These are phyloP conservation scores for Dascyllus trimaculatus DNA, from an alignment of 2,113 vertebrate genomes.

Conservation along the genomic window DNA sequence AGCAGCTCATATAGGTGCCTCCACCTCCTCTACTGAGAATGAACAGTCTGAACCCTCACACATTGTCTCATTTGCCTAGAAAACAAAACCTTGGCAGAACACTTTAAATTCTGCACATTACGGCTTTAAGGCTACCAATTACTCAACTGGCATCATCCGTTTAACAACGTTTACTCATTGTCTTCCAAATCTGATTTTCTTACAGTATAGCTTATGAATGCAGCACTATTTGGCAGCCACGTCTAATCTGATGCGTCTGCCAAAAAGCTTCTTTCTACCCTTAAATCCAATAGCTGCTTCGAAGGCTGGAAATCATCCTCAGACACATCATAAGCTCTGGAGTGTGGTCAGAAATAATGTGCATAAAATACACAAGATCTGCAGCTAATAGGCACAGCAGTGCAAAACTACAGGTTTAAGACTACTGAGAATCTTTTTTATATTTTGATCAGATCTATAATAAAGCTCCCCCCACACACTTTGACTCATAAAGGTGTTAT, in stretches of 20 bases:
- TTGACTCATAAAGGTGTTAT: background rate
- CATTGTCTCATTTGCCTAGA: too few species aligned
- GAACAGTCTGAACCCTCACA: too few species aligned
- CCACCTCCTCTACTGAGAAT: too few species aligned
- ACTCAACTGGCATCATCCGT: background rate
- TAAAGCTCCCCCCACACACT: background rate
- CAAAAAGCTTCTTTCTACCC: constrained; percentile 16
- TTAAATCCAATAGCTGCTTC: constrained; percentile 1
- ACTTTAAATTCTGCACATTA: too few species aligned
- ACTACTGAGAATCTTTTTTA: background rate
- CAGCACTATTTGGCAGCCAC: constrained; percentile 20
- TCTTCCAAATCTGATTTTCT: constrained; percentile 14
- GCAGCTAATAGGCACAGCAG: background rate
- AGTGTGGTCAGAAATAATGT: constrained; percentile 4
- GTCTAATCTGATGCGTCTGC: background rate
- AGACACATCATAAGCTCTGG: constrained; percentile 5
- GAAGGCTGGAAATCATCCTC: constrained; percentile 1
- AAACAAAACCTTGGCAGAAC: too few species aligned
- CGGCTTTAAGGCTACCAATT: too few species aligned
- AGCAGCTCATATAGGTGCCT: too few species aligned
- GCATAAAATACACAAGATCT: background rate
- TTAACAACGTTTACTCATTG: constrained; percentile 3
- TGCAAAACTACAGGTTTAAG: background rate
- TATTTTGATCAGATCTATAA: background rate
- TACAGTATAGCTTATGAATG: constrained; percentile 3